phyloP scores from a whole-genome alignment of 2,888 invertebrate species.

The Arrhopalites spinosus region DNA sequence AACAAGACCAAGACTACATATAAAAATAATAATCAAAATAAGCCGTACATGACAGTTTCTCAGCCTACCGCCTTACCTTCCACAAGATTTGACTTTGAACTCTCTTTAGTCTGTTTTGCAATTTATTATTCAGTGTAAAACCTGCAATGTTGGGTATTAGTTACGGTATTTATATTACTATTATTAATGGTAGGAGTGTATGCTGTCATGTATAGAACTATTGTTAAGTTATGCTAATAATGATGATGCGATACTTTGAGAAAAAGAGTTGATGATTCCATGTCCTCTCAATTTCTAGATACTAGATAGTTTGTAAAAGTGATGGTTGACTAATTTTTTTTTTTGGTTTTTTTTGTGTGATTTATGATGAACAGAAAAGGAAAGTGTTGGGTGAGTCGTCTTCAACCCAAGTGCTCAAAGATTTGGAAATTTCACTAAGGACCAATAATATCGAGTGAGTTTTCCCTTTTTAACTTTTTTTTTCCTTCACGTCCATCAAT shows the following conservation, averaged over 20 bases:
- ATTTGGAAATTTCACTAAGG: conserved; percentile 96
- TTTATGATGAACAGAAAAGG: conserved; percentile 74
- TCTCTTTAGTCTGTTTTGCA: too few relatives aligned
- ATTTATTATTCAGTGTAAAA: too few relatives aligned
- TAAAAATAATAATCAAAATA: too few relatives aligned
- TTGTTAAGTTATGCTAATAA: background rate
- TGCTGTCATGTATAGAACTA: background rate
- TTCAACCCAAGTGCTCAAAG: conserved; percentile 95
- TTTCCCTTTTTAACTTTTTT: conserved; percentile 24
- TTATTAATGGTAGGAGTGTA: background rate
- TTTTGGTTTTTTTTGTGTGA: background rate
- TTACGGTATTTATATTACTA: too few relatives aligned
- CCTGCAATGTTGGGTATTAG: too few relatives aligned
- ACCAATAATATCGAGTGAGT: conserved; percentile 99
- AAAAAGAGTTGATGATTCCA: background rate
- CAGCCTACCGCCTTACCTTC: too few relatives aligned
- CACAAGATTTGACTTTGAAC: too few relatives aligned
- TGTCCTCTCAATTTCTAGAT: background rate
- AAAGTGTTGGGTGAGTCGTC: conserved; percentile 96
- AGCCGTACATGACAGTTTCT: too few relatives aligned
- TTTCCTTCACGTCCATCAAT: background rate
- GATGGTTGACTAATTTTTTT: background rate
- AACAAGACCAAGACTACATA: too few relatives aligned
- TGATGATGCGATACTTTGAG: background rate
- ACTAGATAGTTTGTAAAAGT: background rate